Percentiles rank a stretch among this genome's conserved stretches.
These are phyloP conservation scores for Panthera uncia DNA, from an alignment of 2,113 vertebrate species.

Conservation along the genomic window DNA sequence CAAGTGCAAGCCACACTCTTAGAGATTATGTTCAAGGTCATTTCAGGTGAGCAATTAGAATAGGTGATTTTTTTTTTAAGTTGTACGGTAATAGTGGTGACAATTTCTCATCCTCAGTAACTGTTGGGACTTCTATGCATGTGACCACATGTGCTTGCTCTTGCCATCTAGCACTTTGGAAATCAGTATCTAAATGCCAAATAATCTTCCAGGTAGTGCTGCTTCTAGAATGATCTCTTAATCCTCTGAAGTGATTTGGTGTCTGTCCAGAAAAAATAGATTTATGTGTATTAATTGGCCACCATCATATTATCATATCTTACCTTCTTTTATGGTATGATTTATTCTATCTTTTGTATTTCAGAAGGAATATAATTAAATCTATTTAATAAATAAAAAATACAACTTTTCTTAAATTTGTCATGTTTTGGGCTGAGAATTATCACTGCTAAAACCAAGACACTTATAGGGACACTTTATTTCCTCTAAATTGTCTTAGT, in stretches of 20 bases:
- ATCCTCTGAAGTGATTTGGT: slow-evolving; percentile 66
- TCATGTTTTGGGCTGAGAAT: slow-evolving; percentile 66
- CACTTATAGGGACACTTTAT: background rate
- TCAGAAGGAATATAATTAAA: slow-evolving; percentile 72
- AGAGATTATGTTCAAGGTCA: slow-evolving; percentile 81
- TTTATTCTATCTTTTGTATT: slow-evolving; percentile 75
- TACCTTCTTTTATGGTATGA: slow-evolving; percentile 59
- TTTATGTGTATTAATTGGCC: slow-evolving; percentile 67
- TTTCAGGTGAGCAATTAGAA: slow-evolving; percentile 89
- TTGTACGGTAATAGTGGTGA: slow-evolving; percentile 55
- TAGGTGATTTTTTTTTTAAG: slow-evolving; percentile 66
- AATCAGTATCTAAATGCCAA: slow-evolving; percentile 75
- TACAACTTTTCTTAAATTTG: slow-evolving; percentile 64
- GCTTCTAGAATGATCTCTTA: slow-evolving; percentile 71
- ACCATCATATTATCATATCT: slow-evolving; percentile 67
- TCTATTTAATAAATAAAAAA: slow-evolving; percentile 76
- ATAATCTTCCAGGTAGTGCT: slow-evolving; percentile 79
- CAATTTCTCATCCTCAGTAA: slow-evolving; percentile 75
- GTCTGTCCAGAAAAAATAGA: slow-evolving; percentile 72
- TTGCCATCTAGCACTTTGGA: slow-evolving; percentile 67
- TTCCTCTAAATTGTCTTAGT: background rate
- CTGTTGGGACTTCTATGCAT: slow-evolving; percentile 76
- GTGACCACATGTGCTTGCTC: slow-evolving; percentile 81
- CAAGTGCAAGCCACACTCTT: slow-evolving; percentile 71
- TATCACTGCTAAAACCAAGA: slow-evolving; percentile 50